phyloP scores from a whole-genome alignment of 2,797 vertebrate species.

The Brachyalestes nurse region DNA sequence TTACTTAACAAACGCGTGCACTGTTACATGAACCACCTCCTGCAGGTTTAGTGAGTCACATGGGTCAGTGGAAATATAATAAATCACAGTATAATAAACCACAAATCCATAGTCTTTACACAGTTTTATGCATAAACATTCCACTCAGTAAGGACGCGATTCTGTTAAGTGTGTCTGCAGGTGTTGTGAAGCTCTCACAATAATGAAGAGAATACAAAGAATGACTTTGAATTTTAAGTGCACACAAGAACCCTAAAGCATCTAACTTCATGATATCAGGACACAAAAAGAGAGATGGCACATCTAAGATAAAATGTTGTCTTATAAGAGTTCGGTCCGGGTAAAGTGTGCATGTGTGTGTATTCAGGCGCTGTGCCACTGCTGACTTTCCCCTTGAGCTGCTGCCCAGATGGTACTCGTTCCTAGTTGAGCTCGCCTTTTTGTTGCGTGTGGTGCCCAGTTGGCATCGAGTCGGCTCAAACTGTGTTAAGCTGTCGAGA shows the following conservation, averaged over 20 bases:
- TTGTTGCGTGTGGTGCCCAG: constrained; percentile 43
- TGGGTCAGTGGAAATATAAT: neutral
- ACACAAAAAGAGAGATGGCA: neutral
- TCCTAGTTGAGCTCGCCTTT: constrained; percentile 54
- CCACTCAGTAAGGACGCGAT: constrained; percentile 30
- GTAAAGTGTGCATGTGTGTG: constrained; percentile 14
- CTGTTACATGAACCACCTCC: neutral
- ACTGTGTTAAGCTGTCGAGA: constrained; percentile 43
- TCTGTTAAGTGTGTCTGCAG: constrained; percentile 37
- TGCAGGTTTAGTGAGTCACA: neutral
- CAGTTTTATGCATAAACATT: constrained; percentile 31
- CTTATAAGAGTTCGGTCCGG: neutral
- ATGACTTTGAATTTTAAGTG: neutral
- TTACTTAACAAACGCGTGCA: neutral
- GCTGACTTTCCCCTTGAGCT: constrained; percentile 53
- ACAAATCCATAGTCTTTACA: constrained; percentile 26
- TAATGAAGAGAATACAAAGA: constrained; percentile 28
- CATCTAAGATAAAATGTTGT: constrained; percentile 11
- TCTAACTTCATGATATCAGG: neutral
- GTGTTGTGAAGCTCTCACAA: constrained; percentile 25
- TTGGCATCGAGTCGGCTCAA: constrained; percentile 42
- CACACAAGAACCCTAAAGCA: neutral
- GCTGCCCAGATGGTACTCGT: constrained; percentile 60
- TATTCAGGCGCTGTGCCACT: constrained; percentile 55
- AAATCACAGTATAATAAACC: constrained; percentile 14